Evolutionary conservation across 2,113 vertebrate species (phyloP).

Genomic region (Tor tambroides): DNA sequence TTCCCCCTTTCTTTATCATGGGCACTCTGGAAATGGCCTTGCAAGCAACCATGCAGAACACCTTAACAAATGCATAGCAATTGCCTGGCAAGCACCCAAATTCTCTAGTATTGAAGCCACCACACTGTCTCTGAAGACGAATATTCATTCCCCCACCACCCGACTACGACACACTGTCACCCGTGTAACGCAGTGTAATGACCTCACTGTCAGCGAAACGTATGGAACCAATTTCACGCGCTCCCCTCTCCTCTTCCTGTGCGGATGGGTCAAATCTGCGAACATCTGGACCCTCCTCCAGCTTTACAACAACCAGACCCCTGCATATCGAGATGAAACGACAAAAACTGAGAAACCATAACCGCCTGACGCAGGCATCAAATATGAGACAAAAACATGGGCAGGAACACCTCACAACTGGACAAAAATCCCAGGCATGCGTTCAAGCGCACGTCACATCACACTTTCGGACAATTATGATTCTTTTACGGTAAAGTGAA

Average conservation of each 20-base stretch:
- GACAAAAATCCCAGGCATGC: slow-evolving; percentile 8
- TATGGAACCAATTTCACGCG: slow-evolving; percentile 75
- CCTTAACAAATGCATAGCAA: background rate
- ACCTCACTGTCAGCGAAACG: slow-evolving; percentile 71
- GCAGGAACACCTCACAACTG: slow-evolving; percentile 28
- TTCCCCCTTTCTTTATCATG: background rate
- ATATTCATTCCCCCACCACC: background rate
- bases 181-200: slow-evolving; percentile 59
- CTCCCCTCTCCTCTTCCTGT: slow-evolving; percentile 69
- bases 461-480: slow-evolving; percentile 46
- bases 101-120: background rate
- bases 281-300: slow-evolving; percentile 68
- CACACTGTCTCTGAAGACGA: background rate
- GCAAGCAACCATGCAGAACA: background rate
- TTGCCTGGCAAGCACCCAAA: background rate
- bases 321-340: slow-evolving; percentile 58
- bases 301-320: slow-evolving; percentile 61
- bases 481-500: background rate
- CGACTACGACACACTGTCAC: slow-evolving; percentile 40
- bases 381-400: slow-evolving; percentile 62
- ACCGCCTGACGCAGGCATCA: slow-evolving; percentile 56
- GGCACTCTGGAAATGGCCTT: background rate
- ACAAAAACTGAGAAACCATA: slow-evolving; percentile 65
- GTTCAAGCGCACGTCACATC: background rate
- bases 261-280: slow-evolving; percentile 66